phyloP scores from a whole-genome alignment of 2,113 vertebrate genomes.

The Muntiacus muntjak region DNA sequence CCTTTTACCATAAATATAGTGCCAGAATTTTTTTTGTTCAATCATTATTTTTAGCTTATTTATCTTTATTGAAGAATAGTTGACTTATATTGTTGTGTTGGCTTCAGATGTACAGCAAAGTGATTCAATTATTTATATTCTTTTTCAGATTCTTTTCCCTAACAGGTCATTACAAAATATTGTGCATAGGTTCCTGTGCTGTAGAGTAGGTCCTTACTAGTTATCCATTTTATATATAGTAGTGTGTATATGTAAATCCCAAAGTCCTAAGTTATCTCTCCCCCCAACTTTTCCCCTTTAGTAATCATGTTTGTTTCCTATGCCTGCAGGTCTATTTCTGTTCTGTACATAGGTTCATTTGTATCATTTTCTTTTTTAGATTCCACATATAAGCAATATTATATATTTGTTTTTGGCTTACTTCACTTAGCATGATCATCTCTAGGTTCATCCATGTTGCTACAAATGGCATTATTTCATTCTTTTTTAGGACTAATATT shows the following conservation, averaged over 20 bases:
- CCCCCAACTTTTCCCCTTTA: not conserved
- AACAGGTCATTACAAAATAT: not conserved
- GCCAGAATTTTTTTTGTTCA: not conserved
- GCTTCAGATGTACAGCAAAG: not conserved
- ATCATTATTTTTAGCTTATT: not conserved
- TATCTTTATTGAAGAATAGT: not conserved
- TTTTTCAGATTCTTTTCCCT: not conserved
- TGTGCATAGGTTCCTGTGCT: not conserved
- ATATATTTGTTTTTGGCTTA: not conserved
- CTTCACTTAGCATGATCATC: not conserved
- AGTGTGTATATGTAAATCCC: not conserved
- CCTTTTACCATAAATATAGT: not conserved
- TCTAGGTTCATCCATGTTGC: not conserved
- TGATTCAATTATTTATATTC: not conserved
- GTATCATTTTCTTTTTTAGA: not conserved
- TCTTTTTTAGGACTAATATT: not conserved
- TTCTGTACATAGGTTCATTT: not conserved
- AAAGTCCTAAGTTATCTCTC: not conserved
- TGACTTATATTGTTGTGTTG: not conserved
- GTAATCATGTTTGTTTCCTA: not conserved
- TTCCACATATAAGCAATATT: not conserved
- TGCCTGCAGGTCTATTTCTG: not conserved
- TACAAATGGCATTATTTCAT: not conserved
- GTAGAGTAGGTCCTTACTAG: not conserved
- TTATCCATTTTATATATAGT: not conserved